Evolutionary conservation across 1,140 invertebrate species (phyloP).

Genomic region (Geopemphigus sp.): DNA sequence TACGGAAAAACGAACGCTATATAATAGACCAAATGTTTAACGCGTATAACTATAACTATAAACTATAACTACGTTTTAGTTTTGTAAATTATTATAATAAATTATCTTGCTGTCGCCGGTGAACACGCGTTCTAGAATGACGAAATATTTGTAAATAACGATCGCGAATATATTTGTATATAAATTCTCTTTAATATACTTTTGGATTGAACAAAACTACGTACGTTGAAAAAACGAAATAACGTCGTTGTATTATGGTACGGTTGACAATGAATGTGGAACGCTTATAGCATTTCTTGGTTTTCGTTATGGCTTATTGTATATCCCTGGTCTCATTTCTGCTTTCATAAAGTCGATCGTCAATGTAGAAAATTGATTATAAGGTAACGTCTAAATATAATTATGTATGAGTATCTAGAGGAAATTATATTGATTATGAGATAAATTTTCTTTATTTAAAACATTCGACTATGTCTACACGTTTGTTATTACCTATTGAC

Average conservation of each 20-base stretch:
- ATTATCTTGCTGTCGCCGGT: background rate
- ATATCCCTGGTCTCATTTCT: background rate
- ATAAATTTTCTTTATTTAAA: background rate
- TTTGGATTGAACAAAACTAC: background rate
- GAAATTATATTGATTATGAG: background rate
- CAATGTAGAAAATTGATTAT: background rate
- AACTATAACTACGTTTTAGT: too few species aligned
- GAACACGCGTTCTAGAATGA: background rate
- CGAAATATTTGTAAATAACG: background rate
- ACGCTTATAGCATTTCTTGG: background rate
- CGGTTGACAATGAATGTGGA: background rate
- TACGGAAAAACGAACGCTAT: too few species aligned
- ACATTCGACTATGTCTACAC: too few species aligned
- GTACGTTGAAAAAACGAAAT: background rate
- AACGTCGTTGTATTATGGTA: background rate
- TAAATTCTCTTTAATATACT: background rate
- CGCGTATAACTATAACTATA: too few species aligned
- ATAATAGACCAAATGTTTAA: too few species aligned
- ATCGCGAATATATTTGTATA: background rate
- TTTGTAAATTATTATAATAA: background rate
- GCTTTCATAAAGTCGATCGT: background rate
- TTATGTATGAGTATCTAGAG: background rate
- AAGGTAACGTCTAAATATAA: too few species aligned
- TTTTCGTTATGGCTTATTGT: background rate
- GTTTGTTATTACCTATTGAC: too few species aligned